phyloP scores from a whole-genome alignment of 1,140 invertebrate genomes.

The Brachionus koreanus region DNA sequence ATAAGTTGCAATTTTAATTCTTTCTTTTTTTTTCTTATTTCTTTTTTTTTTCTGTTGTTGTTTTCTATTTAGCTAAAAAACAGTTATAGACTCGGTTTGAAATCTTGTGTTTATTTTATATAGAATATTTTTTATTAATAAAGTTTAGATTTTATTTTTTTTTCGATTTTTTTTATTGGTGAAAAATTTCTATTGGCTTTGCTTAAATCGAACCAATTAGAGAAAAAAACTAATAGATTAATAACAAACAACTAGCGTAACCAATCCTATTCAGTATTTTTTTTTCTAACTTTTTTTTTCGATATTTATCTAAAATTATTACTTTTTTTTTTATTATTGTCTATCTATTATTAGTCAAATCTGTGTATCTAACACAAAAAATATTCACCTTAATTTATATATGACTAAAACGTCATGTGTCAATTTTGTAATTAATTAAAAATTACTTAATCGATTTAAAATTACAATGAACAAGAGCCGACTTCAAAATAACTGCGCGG shows the following conservation, averaged over 20 bases:
- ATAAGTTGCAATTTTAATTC: conserved; percentile 17
- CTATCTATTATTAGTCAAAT: not conserved
- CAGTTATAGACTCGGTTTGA: conserved; percentile 30
- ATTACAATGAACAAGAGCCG: not conserved
- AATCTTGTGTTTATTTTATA: conserved; percentile 7
- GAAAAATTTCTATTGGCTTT: not conserved
- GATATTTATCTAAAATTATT: not conserved
- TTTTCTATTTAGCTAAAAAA: not conserved
- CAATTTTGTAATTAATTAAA: conserved; percentile 2
- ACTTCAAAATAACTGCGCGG: not conserved
- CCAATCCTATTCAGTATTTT: not conserved
- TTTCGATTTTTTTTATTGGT: not conserved
- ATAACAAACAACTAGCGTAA: not conserved
- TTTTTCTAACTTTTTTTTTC: not conserved
- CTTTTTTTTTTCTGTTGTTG: not conserved
- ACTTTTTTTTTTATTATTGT: not conserved
- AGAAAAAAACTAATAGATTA: not conserved
- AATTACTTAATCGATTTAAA: conserved; percentile 28
- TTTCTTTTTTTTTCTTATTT: not conserved
- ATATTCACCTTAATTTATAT: not conserved
- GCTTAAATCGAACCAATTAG: not conserved
- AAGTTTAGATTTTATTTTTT: not conserved
- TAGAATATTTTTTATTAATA: not conserved
- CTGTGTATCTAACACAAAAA: not conserved
- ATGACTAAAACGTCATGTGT: not conserved